Evolutionary conservation across 2,113 vertebrate species (phyloP).

Genomic region (Gobiocypris rarus): DNA sequence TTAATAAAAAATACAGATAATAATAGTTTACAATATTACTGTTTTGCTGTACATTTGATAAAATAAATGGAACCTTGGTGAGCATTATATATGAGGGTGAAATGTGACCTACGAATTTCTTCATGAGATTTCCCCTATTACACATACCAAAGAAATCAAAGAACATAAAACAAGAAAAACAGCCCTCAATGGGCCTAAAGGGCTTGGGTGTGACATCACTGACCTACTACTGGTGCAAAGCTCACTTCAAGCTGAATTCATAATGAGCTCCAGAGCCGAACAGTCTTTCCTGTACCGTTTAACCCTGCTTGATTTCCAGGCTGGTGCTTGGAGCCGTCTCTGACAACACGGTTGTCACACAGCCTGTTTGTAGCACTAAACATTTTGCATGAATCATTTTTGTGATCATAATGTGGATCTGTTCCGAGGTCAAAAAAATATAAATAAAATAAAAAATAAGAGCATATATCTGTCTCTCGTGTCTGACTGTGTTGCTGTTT

Average conservation of each 20-base stretch:
- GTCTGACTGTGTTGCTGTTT: slow-evolving; percentile 19
- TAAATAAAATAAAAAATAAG: background rate
- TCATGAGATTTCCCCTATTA: background rate
- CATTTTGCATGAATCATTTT: background rate
- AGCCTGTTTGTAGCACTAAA: slow-evolving; percentile 32
- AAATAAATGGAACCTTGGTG: too few species aligned
- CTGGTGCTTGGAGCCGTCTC: background rate
- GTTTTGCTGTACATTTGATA: too few species aligned
- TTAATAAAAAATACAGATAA: too few species aligned
- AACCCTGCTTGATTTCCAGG: slow-evolving; percentile 18
- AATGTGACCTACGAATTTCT: background rate
- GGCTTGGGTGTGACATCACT: slow-evolving; percentile 29
- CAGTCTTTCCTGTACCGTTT: slow-evolving; percentile 11
- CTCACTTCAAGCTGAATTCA: slow-evolving; percentile 21
- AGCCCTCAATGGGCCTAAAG: slow-evolving; percentile 17
- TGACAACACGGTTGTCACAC: background rate
- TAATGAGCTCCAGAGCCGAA: slow-evolving; percentile 29
- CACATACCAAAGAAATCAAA: background rate
- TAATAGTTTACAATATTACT: too few species aligned
- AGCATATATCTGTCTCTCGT: background rate
- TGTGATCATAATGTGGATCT: background rate
- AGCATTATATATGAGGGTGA: background rate
- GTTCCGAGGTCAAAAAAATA: background rate
- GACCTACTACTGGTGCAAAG: slow-evolving; percentile 12
- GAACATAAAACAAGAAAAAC: slow-evolving; percentile 24